phyloP scores from a whole-genome alignment of 2,888 invertebrate species.

The Colostygia pectinataria region DNA sequence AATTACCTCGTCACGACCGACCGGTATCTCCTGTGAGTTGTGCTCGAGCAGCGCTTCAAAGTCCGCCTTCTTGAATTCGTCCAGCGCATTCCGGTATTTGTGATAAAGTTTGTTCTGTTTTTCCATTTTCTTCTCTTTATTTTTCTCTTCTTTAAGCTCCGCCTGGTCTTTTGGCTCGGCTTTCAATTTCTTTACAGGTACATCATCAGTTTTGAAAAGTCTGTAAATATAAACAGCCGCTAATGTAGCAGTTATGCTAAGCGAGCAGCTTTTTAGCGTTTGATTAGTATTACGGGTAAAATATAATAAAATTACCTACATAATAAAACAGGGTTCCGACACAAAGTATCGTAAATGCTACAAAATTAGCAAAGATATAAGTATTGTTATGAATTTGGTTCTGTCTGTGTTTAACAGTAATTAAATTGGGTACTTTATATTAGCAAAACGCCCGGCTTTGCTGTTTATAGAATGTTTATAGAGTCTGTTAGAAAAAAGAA shows the following conservation, averaged over 20 bases:
- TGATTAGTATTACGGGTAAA: too few relatives aligned
- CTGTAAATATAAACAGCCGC: slow-evolving; percentile 37
- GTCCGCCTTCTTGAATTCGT: slow-evolving; percentile 83
- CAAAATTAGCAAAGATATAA: too few relatives aligned
- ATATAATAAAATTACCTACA: too few relatives aligned
- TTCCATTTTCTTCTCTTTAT: slow-evolving; percentile 83
- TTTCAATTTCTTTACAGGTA: slow-evolving; percentile 88
- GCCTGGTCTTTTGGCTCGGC: slow-evolving; percentile 81
- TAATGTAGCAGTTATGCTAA: neutral
- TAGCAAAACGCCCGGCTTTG: too few relatives aligned
- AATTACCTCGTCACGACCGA: slow-evolving; percentile 86
- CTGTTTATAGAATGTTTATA: too few relatives aligned
- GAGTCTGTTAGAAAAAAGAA: too few relatives aligned
- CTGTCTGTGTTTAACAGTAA: too few relatives aligned
- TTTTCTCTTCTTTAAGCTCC: slow-evolving; percentile 75
- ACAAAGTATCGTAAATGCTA: too few relatives aligned
- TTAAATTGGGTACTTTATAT: too few relatives aligned
- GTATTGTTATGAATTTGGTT: too few relatives aligned
- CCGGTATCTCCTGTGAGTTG: slow-evolving; percentile 88
- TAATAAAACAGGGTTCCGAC: too few relatives aligned
- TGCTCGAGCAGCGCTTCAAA: slow-evolving; percentile 85
- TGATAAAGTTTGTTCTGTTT: slow-evolving; percentile 87
- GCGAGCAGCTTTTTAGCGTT: too few relatives aligned
- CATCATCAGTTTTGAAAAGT: slow-evolving; percentile 73
- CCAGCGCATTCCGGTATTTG: slow-evolving; percentile 60